These are phyloP conservation scores for Conopomorpha cramerella DNA, from an alignment of 1,140 invertebrate species.

Conservation along the genomic window DNA sequence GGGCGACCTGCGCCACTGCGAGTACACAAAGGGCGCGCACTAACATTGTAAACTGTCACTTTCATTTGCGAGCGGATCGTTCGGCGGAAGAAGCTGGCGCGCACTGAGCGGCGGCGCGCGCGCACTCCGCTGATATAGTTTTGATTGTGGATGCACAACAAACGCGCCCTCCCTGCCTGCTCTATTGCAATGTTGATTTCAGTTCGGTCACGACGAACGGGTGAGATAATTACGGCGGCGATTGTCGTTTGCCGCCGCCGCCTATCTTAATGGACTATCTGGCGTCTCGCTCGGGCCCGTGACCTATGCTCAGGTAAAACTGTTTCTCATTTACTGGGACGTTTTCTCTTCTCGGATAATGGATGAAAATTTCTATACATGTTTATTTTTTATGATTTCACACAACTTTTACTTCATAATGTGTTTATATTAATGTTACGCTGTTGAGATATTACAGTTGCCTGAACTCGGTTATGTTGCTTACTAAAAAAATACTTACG, in stretches of 20 bases:
- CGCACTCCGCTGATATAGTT: conserved; percentile 45
- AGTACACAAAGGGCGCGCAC: conserved; percentile 23
- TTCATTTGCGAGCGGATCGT: conserved; percentile 33
- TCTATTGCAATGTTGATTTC: conserved; percentile 48
- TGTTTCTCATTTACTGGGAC: conserved; percentile 33
- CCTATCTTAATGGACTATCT: conserved; percentile 52
- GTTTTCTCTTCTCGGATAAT: conserved; percentile 30
- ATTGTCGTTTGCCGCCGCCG: conserved; percentile 31
- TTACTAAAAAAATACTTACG: no score
- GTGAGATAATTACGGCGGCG: conserved; percentile 43
- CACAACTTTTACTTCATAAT: background rate
- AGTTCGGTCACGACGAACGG: conserved; percentile 48
- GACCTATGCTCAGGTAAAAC: conserved; percentile 43
- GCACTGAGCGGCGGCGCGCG: conserved; percentile 35
- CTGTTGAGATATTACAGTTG: no score
- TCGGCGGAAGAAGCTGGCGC: conserved; percentile 27
- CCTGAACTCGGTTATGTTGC: no score
- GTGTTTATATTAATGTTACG: no score
- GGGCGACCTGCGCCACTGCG: conserved; percentile 9
- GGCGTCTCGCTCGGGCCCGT: conserved; percentile 33
- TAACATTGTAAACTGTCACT: conserved; percentile 40
- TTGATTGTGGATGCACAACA: conserved; percentile 47
- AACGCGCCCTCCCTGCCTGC: conserved; percentile 38
- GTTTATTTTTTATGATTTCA: conserved; percentile 10
- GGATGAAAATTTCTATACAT: conserved; percentile 8